Evolutionary conservation across 2,797 vertebrate species (phyloP).

Genomic region (Oryzias dopingdopingensis): DNA sequence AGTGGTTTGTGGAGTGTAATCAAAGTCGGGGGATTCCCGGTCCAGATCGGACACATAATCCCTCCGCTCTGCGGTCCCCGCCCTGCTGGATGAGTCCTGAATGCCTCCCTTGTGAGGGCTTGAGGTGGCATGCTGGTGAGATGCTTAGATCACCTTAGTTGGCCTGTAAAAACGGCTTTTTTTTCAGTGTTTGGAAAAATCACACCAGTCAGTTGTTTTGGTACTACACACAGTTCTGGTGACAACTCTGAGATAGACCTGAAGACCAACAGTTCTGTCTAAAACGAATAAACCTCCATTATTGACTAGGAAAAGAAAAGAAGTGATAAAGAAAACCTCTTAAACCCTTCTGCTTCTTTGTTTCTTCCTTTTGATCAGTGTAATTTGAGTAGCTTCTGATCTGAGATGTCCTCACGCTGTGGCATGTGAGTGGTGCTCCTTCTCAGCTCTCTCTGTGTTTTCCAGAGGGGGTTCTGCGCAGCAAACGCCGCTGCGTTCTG

Average conservation of each 20-base stretch:
- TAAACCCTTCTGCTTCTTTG: too few species aligned
- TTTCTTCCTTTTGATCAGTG: too few species aligned
- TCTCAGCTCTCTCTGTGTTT: slow-evolving; percentile 18
- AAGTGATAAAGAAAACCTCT: too few species aligned
- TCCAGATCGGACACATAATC: slow-evolving; percentile 4
- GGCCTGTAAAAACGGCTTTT: not conserved
- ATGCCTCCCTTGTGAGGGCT: not conserved
- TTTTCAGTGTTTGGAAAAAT: not conserved
- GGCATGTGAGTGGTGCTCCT: not conserved
- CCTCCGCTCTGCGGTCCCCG: not conserved
- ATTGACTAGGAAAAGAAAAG: too few species aligned
- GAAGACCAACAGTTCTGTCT: too few species aligned
- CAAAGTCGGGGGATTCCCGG: slow-evolving; percentile 1
- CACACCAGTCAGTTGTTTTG: not conserved
- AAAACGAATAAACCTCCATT: too few species aligned
- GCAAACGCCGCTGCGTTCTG: slow-evolving; percentile 94
- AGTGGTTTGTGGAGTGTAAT: not conserved
- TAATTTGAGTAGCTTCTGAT: not conserved
- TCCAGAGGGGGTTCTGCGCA: slow-evolving; percentile 87
- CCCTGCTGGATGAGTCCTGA: not conserved
- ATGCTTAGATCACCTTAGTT: not conserved
- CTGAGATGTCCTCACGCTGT: not conserved
- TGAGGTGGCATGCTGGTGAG: not conserved
- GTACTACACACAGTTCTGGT: not conserved
- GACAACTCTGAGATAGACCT: too few species aligned